These are phyloP conservation scores for Hipparchia semele DNA, from an alignment of 2,888 invertebrate species.

Conservation along the genomic window DNA sequence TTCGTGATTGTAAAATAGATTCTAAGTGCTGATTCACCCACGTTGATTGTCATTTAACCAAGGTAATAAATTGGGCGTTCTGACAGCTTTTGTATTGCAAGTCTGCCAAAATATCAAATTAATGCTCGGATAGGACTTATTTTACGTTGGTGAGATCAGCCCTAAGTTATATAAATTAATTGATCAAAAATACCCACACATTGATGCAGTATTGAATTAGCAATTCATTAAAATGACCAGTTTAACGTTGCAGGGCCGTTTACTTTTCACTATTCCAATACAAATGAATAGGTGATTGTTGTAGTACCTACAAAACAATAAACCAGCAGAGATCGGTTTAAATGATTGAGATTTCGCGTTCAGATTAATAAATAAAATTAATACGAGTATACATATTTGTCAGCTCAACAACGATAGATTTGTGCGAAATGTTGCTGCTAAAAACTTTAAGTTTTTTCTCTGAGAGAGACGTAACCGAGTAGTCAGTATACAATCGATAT, in stretches of 20 bases:
- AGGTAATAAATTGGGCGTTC: no score
- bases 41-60: no score
- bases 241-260: slow-evolving; percentile 34
- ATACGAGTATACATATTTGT: no score
- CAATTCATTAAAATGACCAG: neutral
- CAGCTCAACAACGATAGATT: slow-evolving; percentile 16
- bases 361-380: slow-evolving; percentile 4
- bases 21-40: no score
- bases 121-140: no score
- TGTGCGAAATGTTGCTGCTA: slow-evolving; percentile 44
- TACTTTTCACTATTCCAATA: slow-evolving; percentile 34
- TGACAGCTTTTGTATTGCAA: no score
- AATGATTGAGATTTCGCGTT: slow-evolving; percentile 16
- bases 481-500: slow-evolving; percentile 73
- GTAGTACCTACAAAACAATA: neutral
- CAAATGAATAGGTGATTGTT: slow-evolving; percentile 3
- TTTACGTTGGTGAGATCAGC: no score
- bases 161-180: neutral
- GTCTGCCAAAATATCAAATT: no score
- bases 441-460: slow-evolving; percentile 43
- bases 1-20: no score
- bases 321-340: slow-evolving; percentile 3
- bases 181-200: neutral
- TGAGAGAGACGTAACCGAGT: slow-evolving; percentile 61
- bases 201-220: neutral